phyloP scores from a whole-genome alignment of 2,113 vertebrate species.

The Phrynocephalus versicolor region DNA sequence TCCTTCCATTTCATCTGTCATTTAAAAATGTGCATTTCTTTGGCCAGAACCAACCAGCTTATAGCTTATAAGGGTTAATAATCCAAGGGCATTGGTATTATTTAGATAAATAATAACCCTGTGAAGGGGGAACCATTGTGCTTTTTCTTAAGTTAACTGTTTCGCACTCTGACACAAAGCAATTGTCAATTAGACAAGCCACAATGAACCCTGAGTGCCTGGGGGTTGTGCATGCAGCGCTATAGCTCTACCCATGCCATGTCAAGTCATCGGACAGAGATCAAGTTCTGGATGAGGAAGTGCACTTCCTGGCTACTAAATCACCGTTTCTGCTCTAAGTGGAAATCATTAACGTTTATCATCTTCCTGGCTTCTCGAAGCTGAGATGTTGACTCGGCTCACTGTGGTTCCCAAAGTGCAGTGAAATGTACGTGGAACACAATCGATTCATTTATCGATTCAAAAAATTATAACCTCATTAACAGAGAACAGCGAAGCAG shows the following conservation, averaged over 20 bases:
- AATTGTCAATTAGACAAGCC: neutral
- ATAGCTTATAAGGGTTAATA: neutral
- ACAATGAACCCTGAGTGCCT: too few relatives aligned
- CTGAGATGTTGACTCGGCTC: slow-evolving; percentile 32
- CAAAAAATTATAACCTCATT: slow-evolving; percentile 38
- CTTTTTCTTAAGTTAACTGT: too few relatives aligned
- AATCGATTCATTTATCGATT: slow-evolving; percentile 39
- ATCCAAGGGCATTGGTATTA: too few relatives aligned
- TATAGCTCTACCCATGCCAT: neutral
- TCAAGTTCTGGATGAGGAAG: neutral
- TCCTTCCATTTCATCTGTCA: neutral
- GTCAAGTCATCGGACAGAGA: neutral
- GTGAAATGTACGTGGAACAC: slow-evolving; percentile 24
- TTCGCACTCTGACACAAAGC: neutral
- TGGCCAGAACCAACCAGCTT: too few relatives aligned
- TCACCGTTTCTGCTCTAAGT: neutral
- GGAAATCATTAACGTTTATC: neutral
- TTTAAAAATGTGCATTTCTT: neutral
- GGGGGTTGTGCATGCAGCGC: neutral
- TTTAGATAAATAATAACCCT: neutral
- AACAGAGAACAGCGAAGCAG: slow-evolving; percentile 29
- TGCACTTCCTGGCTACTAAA: slow-evolving; percentile 6
- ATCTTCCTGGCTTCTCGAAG: slow-evolving; percentile 28
- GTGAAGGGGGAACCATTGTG: neutral
- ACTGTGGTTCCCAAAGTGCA: slow-evolving; percentile 50